Conservation (phyloP, 2,888 invertebrate genomes). For the Acrobasis suavella region DNA sequence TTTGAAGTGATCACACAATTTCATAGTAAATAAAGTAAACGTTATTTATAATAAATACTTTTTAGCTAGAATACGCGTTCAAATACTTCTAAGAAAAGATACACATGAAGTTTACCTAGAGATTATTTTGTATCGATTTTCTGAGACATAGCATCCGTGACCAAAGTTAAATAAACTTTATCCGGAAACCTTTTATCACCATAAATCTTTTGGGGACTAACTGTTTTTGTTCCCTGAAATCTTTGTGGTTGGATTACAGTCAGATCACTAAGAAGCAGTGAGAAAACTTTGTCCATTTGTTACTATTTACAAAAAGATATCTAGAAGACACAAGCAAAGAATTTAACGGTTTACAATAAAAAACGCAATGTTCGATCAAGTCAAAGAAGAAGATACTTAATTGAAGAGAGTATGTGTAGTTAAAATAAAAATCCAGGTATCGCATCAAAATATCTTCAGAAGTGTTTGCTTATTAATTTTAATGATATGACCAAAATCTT, state of each 20-base stretch:
- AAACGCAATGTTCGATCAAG: background rate
- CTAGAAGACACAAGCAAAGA: background rate
- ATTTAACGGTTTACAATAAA: background rate
- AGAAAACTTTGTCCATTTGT: constrained; percentile 18
- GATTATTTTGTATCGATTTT: constrained; percentile 18
- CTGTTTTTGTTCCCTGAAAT: constrained; percentile 23
- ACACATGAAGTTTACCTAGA: too few relatives aligned
- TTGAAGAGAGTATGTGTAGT: too few relatives aligned
- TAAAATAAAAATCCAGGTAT: constrained; percentile 6
- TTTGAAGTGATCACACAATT: too few relatives aligned
- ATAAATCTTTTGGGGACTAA: constrained; percentile 29
- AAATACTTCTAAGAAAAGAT: too few relatives aligned
- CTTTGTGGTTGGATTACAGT: constrained; percentile 16
- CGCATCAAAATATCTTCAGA: constrained; percentile 34
- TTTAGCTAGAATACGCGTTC: too few relatives aligned
- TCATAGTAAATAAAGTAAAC: too few relatives aligned
- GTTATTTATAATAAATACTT: too few relatives aligned
- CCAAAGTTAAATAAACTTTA: constrained; percentile 24
- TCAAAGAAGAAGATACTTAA: too few relatives aligned
- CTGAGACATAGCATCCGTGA: constrained; percentile 41
- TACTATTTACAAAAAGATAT: constrained; percentile 19
- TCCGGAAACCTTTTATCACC: constrained; percentile 27
- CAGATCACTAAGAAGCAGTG: constrained; percentile 13
- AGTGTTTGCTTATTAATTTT: constrained; percentile 70
- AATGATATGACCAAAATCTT: constrained; percentile 69